Conservation (phyloP, 2,888 invertebrate genomes). For the Pycnomerus fuliginosus region DNA sequence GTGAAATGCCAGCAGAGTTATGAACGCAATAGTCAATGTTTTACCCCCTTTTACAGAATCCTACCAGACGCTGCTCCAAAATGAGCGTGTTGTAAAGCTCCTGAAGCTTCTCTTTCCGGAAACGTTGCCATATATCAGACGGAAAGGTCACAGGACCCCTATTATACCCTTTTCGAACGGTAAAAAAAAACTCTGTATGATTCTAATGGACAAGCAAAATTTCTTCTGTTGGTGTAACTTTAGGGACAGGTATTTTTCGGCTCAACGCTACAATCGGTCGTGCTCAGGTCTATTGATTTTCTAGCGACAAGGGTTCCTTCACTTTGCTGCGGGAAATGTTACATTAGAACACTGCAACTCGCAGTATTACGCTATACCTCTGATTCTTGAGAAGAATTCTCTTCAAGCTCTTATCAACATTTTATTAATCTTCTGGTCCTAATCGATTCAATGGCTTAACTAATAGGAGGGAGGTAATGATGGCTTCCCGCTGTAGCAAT, state of each 20-base stretch:
- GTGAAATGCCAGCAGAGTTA: constrained; percentile 19
- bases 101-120: constrained; percentile 10
- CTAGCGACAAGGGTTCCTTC: constrained; percentile 34
- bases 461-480: too few species aligned
- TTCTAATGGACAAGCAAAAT: too few species aligned
- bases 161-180: too few species aligned
- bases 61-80: constrained; percentile 16
- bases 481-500: too few species aligned
- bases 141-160: neutral
- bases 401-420: too few species aligned
- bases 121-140: constrained; percentile 14
- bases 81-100: constrained; percentile 19
- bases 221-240: too few species aligned
- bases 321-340: constrained; percentile 25
- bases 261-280: constrained; percentile 26
- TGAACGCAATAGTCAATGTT: constrained; percentile 23
- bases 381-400: too few species aligned
- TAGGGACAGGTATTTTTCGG: constrained; percentile 24
- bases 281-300: constrained; percentile 39
- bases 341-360: constrained; percentile 23
- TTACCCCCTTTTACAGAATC: constrained; percentile 15
- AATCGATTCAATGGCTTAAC: too few species aligned
- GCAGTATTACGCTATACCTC: constrained; percentile 8
- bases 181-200: too few species aligned
- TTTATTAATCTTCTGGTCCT: too few species aligned